A percentile compares a stretch with the other conserved stretches of the same genome.
Evolutionary conservation across 2,797 vertebrate species (phyloP).

Genomic region (Falco cherrug): DNA sequence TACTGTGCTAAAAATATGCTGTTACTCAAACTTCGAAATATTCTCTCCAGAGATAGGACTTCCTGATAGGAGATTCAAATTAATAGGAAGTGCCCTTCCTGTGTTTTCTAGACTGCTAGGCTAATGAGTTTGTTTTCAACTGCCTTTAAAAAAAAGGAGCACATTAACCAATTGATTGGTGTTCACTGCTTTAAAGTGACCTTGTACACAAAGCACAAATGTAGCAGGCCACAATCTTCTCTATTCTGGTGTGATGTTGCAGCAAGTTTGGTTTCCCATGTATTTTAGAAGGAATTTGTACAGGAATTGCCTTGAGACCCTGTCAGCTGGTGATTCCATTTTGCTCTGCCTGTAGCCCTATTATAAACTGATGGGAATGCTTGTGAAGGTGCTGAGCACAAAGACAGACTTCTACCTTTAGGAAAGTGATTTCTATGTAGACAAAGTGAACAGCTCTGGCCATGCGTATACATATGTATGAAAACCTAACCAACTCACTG

Average conservation of each 20-base stretch:
- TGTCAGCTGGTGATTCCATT: background rate
- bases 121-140: conserved; percentile 47
- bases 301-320: background rate
- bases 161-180: background rate
- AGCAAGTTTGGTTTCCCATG: background rate
- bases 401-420: background rate
- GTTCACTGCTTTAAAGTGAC: background rate
- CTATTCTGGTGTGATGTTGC: background rate
- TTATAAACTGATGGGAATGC: background rate
- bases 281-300: background rate
- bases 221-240: background rate
- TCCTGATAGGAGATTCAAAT: conserved; percentile 55
- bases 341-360: background rate
- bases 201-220: background rate
- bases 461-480: background rate
- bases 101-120: conserved; percentile 36
- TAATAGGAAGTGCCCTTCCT: conserved; percentile 61
- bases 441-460: background rate
- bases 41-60: conserved; percentile 38
- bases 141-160: background rate
- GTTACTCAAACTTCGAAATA: conserved; percentile 39
- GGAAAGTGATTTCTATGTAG: background rate
- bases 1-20: conserved; percentile 45
- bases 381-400: background rate
- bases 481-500: background rate